A percentile compares a stretch with the other conserved stretches of the same genome.
Evolutionary conservation across 2,888 invertebrate species (phyloP).

Genomic region (Schizotus pectinicornis): DNA sequence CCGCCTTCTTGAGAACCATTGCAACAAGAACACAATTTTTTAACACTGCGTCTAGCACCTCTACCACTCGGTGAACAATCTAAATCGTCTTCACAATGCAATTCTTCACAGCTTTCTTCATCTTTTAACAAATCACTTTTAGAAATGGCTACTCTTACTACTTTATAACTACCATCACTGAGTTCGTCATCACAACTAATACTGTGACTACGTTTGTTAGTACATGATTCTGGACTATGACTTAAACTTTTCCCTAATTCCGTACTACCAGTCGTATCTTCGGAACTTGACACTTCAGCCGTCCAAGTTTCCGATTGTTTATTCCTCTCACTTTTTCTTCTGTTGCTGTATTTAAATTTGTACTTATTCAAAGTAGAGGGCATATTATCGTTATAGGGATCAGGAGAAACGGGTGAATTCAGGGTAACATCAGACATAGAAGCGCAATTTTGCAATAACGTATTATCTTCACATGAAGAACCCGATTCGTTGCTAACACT

Average conservation of each 20-base stretch:
- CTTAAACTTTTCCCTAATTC: slow-evolving; percentile 44
- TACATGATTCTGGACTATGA: slow-evolving; percentile 42
- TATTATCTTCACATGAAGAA: slow-evolving; percentile 54
- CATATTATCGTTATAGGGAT: slow-evolving; percentile 48
- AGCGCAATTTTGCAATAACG: slow-evolving; percentile 54
- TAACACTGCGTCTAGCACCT: slow-evolving; percentile 52
- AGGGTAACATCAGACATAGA: slow-evolving; percentile 58
- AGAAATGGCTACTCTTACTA: slow-evolving; percentile 50
- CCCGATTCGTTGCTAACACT: slow-evolving; percentile 46
- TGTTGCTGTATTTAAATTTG: slow-evolving; percentile 57
- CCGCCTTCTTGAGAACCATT: slow-evolving; percentile 50
- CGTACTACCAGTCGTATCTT: slow-evolving; percentile 52
- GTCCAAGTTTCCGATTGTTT: slow-evolving; percentile 37
- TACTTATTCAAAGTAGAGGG: slow-evolving; percentile 53
- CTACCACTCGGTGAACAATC: slow-evolving; percentile 50
- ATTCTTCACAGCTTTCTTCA: slow-evolving; percentile 46
- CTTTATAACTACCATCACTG: slow-evolving; percentile 45
- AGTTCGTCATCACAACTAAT: slow-evolving; percentile 44
- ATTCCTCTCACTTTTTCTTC: slow-evolving; percentile 50
- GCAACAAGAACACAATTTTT: slow-evolving; percentile 56
- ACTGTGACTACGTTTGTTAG: slow-evolving; percentile 38
- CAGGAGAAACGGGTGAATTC: slow-evolving; percentile 55
- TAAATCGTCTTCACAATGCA: slow-evolving; percentile 47
- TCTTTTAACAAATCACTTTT: slow-evolving; percentile 46
- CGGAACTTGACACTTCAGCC: slow-evolving; percentile 52